Evolutionary conservation across 2,888 invertebrate species (phyloP).

Genomic region (Atethmia centrago): DNA sequence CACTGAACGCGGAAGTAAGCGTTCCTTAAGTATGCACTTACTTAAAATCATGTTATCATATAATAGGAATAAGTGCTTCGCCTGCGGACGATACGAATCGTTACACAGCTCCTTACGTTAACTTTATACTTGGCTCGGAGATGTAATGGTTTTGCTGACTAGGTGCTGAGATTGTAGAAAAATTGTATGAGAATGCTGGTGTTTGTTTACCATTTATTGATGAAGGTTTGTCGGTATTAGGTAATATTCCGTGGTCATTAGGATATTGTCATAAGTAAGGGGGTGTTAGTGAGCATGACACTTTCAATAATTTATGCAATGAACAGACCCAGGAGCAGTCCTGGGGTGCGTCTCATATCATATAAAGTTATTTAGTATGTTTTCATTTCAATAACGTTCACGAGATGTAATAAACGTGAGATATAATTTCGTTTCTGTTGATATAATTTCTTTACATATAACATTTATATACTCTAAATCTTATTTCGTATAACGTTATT

Average conservation of each 20-base stretch:
- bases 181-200: not conserved
- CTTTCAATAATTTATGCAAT: not conserved
- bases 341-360: no score
- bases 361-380: no score
- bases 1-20: constrained; percentile 41
- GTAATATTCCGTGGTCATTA: not conserved
- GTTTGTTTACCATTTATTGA: not conserved
- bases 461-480: no score
- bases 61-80: constrained; percentile 60
- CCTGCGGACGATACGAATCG: constrained; percentile 55
- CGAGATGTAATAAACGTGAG: no score
- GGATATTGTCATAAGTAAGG: not conserved
- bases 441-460: no score
- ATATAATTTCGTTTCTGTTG: no score
- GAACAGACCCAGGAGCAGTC: no score
- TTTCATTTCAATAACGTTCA: no score
- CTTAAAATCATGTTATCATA: constrained; percentile 54
- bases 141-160: constrained; percentile 29
- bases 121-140: constrained; percentile 40
- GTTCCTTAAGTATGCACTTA: constrained; percentile 39
- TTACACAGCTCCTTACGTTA: constrained; percentile 49
- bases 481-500: no score
- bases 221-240: not conserved
- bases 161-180: not conserved
- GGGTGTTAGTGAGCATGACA: not conserved